Evolutionary conservation across 1,140 invertebrate species (phyloP), one percentile per base, ranked within the genome.

Genomic region (Phenacoccus solenopsis): DNA sequence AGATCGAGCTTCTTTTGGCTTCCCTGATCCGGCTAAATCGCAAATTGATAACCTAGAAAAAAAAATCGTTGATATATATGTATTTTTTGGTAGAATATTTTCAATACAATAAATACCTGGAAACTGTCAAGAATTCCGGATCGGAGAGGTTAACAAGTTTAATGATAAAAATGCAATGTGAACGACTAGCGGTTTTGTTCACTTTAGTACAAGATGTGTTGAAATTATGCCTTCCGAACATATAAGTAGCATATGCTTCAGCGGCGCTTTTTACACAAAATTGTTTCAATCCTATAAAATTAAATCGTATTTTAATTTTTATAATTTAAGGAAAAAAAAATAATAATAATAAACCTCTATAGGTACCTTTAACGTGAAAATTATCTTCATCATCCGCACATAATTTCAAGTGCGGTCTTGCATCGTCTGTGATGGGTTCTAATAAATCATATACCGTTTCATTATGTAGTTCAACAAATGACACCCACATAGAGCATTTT

Each of bases 381-480:
- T 84, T 82, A 0, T 88, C 87, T 70, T 85, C 82, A 57, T 79
- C 79, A 75, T 87, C 86, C 73, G 83, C 81, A 64, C 77, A 82
- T 10, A 90, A 74, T 72, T 83, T 83, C 16, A 88, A 76, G 2
- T 78, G 78, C 73, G 78, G 77, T 75, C 79, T 76, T 74, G 77
- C 79, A 75, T 81, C 78, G 73, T 72, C 78, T 69, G 78, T 80
- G 67, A 74, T 73, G 9, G 81, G 76, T 73, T 67, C 84, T 5
- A 98, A 76, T 7, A 97, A 78, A 81, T 98, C 95, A 77, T 89
- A 93, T 0, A 96, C 86, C 2, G 85, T 83, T 78, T 97, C 95
- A 80, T 97, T 97, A 77, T 98, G 97, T 32, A 98, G 91, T 79
- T 98, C 94, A 1, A 88, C 88, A 79, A 94, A 96, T 0, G 90